phyloP scores from a whole-genome alignment of 2,888 invertebrate species.

The Eremobia ochroleuca region DNA sequence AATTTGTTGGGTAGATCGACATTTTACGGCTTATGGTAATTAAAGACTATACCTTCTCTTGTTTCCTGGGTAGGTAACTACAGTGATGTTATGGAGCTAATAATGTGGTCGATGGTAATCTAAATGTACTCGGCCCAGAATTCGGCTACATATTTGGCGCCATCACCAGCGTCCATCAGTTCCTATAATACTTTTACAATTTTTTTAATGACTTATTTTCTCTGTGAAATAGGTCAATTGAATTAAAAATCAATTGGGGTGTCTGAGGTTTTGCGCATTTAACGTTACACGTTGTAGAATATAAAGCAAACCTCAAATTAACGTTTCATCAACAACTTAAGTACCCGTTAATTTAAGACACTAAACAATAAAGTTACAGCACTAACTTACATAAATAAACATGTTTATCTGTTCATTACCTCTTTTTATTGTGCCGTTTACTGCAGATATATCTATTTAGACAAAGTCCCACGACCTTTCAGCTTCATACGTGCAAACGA shows the following conservation, averaged over 20 bases:
- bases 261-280: too few relatives aligned
- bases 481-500: constrained; percentile 36
- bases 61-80: neutral
- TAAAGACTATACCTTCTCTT: neutral
- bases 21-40: neutral
- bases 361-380: constrained; percentile 21
- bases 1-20: constrained; percentile 10
- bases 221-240: too few relatives aligned
- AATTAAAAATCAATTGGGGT: too few relatives aligned
- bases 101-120: too few relatives aligned
- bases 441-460: constrained; percentile 21
- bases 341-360: neutral
- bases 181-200: too few relatives aligned
- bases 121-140: too few relatives aligned
- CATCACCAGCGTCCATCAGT: too few relatives aligned
- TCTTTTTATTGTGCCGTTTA: constrained; percentile 20
- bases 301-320: neutral
- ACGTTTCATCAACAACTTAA: neutral
- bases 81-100: neutral
- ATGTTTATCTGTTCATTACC: constrained; percentile 30
- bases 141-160: too few relatives aligned
- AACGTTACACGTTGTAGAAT: too few relatives aligned
- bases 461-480: constrained; percentile 64
- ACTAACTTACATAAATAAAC: constrained; percentile 32
- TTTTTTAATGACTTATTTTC: too few relatives aligned